Percentiles rank a stretch among this genome's conserved stretches.
phyloP scores from a whole-genome alignment of 2,113 vertebrate genomes.

The Rhizomys pruinosus region DNA sequence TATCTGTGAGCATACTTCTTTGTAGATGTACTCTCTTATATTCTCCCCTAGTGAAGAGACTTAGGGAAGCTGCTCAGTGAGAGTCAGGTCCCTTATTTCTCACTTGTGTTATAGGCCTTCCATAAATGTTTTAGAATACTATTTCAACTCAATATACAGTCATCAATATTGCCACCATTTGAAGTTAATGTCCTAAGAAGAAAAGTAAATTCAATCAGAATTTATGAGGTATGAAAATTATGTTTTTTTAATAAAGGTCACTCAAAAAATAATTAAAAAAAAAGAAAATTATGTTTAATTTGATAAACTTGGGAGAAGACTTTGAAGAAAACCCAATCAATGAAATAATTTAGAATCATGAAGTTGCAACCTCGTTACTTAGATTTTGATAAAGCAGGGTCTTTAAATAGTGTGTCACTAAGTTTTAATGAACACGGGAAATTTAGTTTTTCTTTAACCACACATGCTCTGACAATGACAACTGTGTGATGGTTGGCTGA shows the following conservation, averaged over 20 bases:
- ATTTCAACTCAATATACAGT: neutral
- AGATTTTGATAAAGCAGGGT: neutral
- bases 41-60: neutral
- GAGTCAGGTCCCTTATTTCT: neutral
- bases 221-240: slow-evolving; percentile 38
- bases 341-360: slow-evolving; percentile 50
- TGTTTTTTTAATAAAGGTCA: too few species aligned
- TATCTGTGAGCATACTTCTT: neutral
- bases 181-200: neutral
- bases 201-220: slow-evolving; percentile 49
- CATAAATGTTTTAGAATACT: neutral
- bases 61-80: neutral
- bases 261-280: too few species aligned
- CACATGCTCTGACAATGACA: neutral
- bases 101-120: neutral
- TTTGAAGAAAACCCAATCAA: slow-evolving; percentile 38
- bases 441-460: neutral
- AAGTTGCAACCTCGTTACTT: neutral
- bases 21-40: neutral
- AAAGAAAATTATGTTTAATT: slow-evolving; percentile 39
- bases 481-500: neutral
- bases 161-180: neutral
- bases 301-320: slow-evolving; percentile 10
- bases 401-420: neutral
- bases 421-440: neutral